Evolutionary conservation across 2,797 vertebrate species (phyloP).

Genomic region (Morelia viridis): DNA sequence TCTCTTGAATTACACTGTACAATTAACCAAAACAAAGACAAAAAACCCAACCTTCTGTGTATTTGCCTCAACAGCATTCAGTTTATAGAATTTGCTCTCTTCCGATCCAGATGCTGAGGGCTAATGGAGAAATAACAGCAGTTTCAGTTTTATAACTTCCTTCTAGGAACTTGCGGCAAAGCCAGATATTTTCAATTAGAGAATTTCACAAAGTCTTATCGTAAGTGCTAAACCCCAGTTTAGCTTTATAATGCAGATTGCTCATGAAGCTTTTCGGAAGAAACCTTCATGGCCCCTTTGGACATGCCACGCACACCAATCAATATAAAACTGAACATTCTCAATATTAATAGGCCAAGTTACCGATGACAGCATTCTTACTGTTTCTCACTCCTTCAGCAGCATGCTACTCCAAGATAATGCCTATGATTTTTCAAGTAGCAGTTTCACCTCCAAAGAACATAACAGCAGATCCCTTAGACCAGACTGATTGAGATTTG

Average conservation of each 20-base stretch:
- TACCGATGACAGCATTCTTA: not conserved
- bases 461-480: not conserved
- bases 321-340: not conserved
- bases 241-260: not conserved
- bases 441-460: not conserved
- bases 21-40: not conserved
- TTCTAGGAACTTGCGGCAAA: not conserved
- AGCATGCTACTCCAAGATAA: not conserved
- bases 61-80: not conserved
- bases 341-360: not conserved
- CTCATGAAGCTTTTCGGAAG: not conserved
- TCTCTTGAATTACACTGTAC: not conserved
- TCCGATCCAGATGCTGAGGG: not conserved
- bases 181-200: not conserved
- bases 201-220: not conserved
- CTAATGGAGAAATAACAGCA: not conserved
- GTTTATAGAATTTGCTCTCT: not conserved
- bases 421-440: not conserved
- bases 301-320: not conserved
- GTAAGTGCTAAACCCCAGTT: not conserved
- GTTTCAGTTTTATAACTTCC: not conserved
- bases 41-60: not conserved
- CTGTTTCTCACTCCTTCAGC: not conserved
- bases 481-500: not conserved
- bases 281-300: not conserved